Percentiles rank a stretch among this genome's conserved stretches.
Conservation (phyloP, 2,797 vertebrate genomes). For the Chromobotia macracanthus region DNA sequence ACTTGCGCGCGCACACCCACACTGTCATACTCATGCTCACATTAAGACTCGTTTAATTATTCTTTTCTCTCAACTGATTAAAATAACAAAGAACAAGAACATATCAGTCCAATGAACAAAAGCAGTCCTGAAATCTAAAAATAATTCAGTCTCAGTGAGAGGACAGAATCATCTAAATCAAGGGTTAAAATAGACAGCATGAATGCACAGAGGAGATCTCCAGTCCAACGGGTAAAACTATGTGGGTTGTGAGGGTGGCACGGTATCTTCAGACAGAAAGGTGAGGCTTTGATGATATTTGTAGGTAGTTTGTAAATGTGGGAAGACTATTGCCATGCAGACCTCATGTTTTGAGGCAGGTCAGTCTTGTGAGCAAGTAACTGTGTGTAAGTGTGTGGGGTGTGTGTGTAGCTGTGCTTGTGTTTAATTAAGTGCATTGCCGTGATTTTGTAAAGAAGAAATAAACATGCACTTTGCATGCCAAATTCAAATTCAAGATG, state of each 20-base stretch:
- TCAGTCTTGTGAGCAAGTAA: constrained; percentile 14
- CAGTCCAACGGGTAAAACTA: constrained; percentile 21
- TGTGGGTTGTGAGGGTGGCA: not conserved
- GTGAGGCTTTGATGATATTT: constrained; percentile 7
- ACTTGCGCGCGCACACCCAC: not conserved
- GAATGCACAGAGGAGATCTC: constrained; percentile 44
- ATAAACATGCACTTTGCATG: constrained; percentile 17
- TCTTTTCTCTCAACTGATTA: constrained; percentile 46
- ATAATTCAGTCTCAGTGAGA: constrained; percentile 76
- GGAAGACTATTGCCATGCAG: constrained; percentile 18
- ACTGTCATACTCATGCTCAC: constrained; percentile 64
- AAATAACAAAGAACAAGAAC: constrained; percentile 29
- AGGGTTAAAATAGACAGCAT: constrained; percentile 71
- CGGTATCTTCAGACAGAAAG: constrained; percentile 10
- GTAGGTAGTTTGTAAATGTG: not conserved
- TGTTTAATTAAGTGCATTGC: not conserved
- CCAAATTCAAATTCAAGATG: constrained; percentile 23
- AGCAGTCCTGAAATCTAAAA: constrained; percentile 43
- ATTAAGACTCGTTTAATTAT: constrained; percentile 84
- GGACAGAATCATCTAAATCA: constrained; percentile 65
- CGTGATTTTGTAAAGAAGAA: constrained; percentile 3
- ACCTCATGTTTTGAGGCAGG: constrained; percentile 12
- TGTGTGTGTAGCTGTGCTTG: not conserved
- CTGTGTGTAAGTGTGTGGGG: constrained; percentile 11
- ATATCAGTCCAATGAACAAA: constrained; percentile 53